These are phyloP conservation scores for Polydrusus cervinus DNA, from an alignment of 2,888 invertebrate genomes.

Conservation along the genomic window DNA sequence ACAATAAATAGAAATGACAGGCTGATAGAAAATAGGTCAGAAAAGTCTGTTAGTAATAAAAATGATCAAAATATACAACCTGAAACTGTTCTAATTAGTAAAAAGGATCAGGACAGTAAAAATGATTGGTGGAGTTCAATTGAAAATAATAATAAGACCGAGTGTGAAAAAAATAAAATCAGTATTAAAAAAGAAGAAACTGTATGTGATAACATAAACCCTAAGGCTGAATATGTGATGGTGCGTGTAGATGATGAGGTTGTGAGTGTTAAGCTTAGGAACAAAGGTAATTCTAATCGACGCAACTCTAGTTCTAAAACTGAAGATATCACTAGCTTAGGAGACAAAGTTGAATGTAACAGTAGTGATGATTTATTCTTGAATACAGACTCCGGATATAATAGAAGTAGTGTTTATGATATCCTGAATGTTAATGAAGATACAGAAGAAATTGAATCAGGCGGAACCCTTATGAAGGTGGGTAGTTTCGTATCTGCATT, in stretches of 20 bases:
- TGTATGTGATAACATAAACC: slow-evolving; percentile 53
- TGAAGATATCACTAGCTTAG: slow-evolving; percentile 6
- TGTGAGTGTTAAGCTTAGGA: slow-evolving; percentile 47
- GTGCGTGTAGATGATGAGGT: slow-evolving; percentile 29
- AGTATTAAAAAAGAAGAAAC: slow-evolving; percentile 41
- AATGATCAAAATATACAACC: background rate
- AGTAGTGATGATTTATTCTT: slow-evolving; percentile 35
- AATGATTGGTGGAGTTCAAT: slow-evolving; percentile 55
- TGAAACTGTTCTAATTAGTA: slow-evolving; percentile 38
- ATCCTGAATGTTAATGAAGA: slow-evolving; percentile 40
- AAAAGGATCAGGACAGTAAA: slow-evolving; percentile 40
- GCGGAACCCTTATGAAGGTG: slow-evolving; percentile 58
- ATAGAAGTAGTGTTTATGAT: slow-evolving; percentile 45
- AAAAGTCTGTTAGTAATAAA: background rate
- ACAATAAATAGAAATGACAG: background rate
- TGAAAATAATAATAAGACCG: slow-evolving; percentile 57
- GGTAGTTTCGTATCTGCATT: slow-evolving; percentile 59
- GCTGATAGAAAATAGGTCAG: background rate
- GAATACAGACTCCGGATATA: slow-evolving; percentile 17
- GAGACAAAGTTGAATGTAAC: slow-evolving; percentile 7
- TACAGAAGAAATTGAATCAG: slow-evolving; percentile 28
- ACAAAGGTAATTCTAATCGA: slow-evolving; percentile 34
- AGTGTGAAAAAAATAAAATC: slow-evolving; percentile 59
- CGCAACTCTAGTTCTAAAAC: slow-evolving; percentile 5
- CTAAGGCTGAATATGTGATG: slow-evolving; percentile 48